Evolutionary conservation across 1,140 invertebrate species (phyloP).

Genomic region (Drosophila sucinea): DNA sequence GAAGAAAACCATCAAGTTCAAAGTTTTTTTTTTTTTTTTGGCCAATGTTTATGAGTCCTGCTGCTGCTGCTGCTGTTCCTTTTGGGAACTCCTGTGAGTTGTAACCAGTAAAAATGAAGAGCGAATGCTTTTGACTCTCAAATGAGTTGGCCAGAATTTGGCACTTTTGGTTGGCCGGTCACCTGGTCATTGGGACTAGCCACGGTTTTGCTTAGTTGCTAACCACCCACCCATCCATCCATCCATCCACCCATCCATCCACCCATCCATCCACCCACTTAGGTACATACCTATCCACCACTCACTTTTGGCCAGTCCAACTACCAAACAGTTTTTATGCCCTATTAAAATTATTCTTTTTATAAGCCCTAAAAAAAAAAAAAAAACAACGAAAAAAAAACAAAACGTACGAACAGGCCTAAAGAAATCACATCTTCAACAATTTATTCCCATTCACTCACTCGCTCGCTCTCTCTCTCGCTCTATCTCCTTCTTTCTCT

Average conservation of each 20-base stretch:
- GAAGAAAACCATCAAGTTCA: constrained; percentile 74
- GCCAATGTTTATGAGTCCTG: constrained; percentile 73
- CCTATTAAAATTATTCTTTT: constrained; percentile 82
- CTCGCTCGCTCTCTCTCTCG: neutral
- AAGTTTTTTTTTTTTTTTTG: constrained; percentile 55
- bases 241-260: neutral
- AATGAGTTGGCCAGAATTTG: constrained; percentile 24
- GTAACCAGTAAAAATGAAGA: constrained; percentile 72
- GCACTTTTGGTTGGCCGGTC: neutral
- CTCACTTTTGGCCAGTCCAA: constrained; percentile 19
- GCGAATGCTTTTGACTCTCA: constrained; percentile 19
- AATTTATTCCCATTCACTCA: constrained; percentile 62
- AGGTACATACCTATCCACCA: constrained; percentile 3
- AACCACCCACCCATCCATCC: neutral
- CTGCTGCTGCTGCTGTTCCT: constrained; percentile 47
- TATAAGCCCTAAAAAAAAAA: constrained; percentile 77
- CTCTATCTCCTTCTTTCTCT: neutral
- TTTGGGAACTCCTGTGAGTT: constrained; percentile 21
- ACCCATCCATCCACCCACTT: constrained; percentile 16
- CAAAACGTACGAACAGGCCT: constrained; percentile 32
- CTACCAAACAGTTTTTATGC: constrained; percentile 80
- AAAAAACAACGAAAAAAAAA: constrained; percentile 19
- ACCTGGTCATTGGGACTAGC: neutral
- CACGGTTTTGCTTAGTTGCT: constrained; percentile 15
- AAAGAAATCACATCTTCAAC: constrained; percentile 59